Evolutionary conservation across 2,888 invertebrate genomes (phyloP).

Genomic region (Leuctra nigra): DNA sequence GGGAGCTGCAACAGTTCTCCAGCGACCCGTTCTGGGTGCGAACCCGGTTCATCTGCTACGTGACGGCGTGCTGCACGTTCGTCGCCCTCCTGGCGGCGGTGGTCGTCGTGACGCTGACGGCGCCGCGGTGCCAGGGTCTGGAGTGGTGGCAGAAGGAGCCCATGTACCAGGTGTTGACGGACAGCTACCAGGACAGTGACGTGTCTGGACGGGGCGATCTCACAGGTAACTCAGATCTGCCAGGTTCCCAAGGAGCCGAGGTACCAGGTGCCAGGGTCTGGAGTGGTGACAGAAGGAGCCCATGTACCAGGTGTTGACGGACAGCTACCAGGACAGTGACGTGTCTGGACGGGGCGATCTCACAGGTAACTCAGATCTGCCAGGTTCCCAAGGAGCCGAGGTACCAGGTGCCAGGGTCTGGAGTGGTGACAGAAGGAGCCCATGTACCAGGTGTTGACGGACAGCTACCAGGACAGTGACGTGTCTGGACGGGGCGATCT

Average conservation of each 20-base stretch:
- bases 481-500: not conserved
- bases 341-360: not conserved
- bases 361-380: not conserved
- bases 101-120: not conserved
- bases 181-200: conserved; percentile 2
- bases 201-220: not conserved
- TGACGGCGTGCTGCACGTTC: conserved; percentile 9
- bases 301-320: not conserved
- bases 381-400: no score
- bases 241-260: no score
- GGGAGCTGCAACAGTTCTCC: not conserved
- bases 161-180: not conserved
- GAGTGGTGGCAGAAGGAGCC: conserved; percentile 21
- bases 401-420: conserved; percentile 1
- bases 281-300: conserved; percentile 20
- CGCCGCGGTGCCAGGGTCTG: conserved; percentile 10
- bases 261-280: conserved; percentile 1
- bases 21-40: conserved; percentile 19
- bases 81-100: not conserved
- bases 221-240: not conserved
- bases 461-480: conserved; percentile 2
- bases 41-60: not conserved
- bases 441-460: not conserved
- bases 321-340: conserved; percentile 2
- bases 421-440: conserved; percentile 20